Conservation (phyloP, 2,888 invertebrate genomes). For the Petrolisthes cinctipes region DNA sequence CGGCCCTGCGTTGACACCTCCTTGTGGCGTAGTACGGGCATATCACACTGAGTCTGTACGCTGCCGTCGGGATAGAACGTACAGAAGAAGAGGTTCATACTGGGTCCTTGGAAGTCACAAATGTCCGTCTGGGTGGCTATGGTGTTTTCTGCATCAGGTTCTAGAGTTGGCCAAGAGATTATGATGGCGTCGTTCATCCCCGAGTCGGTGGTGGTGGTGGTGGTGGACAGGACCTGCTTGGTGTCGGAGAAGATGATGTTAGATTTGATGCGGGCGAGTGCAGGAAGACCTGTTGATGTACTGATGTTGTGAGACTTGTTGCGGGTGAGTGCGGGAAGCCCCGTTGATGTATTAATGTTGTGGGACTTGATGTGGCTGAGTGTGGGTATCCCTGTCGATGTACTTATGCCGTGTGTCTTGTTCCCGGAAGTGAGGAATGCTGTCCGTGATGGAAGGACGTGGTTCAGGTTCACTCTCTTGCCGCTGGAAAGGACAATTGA, state of each 20-base stretch:
- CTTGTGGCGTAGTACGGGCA: constrained; percentile 19
- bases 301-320: background rate
- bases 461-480: background rate
- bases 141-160: constrained; percentile 17
- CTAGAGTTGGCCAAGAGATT: constrained; percentile 49
- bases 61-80: constrained; percentile 39
- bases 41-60: constrained; percentile 51
- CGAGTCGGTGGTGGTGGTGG: background rate
- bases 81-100: constrained; percentile 53
- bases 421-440: too few species aligned
- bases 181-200: constrained; percentile 44
- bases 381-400: too few species aligned
- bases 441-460: too few species aligned
- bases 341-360: background rate
- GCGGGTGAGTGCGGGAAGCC: too few species aligned
- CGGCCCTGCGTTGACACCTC: constrained; percentile 28
- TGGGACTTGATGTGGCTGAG: too few species aligned
- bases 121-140: constrained; percentile 49
- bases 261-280: constrained; percentile 24
- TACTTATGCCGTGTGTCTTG: background rate
- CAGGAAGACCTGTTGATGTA: background rate
- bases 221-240: constrained; percentile 31
- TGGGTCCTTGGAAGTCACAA: constrained; percentile 18
- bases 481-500: constrained; percentile 33
- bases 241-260: constrained; percentile 35